phyloP scores from a whole-genome alignment of 2,797 vertebrate genomes.

The Syngnathus rostellatus region DNA sequence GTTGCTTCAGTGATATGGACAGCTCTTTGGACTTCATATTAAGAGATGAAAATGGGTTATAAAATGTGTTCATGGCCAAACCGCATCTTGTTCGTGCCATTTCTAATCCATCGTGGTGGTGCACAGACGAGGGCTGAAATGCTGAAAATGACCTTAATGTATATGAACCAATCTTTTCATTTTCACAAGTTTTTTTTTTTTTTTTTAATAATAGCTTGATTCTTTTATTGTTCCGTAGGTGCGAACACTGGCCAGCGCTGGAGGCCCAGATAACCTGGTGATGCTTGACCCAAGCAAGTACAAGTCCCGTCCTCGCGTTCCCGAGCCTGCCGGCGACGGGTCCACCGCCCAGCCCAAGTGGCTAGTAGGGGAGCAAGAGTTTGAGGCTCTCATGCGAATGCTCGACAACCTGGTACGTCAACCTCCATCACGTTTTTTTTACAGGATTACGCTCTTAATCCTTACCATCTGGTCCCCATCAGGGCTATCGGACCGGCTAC shows the following conservation, averaged over 20 bases:
- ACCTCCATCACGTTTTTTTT: not conserved
- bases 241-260: constrained; percentile 91
- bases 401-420: constrained; percentile 89
- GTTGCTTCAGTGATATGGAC: too few relatives aligned
- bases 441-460: not conserved
- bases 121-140: not conserved
- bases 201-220: not conserved
- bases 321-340: constrained; percentile 76
- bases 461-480: not conserved
- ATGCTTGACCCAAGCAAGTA: constrained; percentile 91
- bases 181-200: not conserved
- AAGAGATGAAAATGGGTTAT: too few relatives aligned
- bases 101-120: too few relatives aligned
- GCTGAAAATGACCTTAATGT: not conserved
- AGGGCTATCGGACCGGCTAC: constrained; percentile 98
- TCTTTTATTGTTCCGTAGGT: constrained; percentile 66
- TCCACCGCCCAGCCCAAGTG: constrained; percentile 77
- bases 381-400: constrained; percentile 98
- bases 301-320: constrained; percentile 80
- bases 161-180: not conserved
- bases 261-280: constrained; percentile 92
- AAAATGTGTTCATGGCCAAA: too few relatives aligned
- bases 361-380: constrained; percentile 96
- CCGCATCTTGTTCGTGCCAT: too few relatives aligned
- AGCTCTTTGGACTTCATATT: too few relatives aligned